A percentile compares a stretch with the other conserved stretches of the same genome.
Conservation (phyloP, 2,888 invertebrate species). For the Scaptomyza polygonia region DNA sequence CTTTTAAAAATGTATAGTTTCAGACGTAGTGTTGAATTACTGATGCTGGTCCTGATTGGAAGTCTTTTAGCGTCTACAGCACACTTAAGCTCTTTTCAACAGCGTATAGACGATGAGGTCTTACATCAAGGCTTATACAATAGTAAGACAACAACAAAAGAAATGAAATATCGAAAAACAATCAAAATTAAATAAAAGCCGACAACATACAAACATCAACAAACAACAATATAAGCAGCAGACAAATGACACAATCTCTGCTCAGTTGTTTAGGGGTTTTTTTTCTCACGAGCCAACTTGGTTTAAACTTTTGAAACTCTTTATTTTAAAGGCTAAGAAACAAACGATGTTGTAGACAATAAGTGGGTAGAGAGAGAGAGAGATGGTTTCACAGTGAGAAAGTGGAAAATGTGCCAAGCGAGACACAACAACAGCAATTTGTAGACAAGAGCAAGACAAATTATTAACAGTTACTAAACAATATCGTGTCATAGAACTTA, state of each 20-base stretch:
- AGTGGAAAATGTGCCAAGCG: neutral
- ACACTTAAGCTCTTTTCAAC: conserved; percentile 70
- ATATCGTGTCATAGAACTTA: conserved; percentile 47
- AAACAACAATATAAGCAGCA: conserved; percentile 14
- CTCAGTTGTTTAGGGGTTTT: conserved; percentile 17
- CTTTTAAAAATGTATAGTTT: no score
- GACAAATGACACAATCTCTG: conserved; percentile 65
- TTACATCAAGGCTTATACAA: conserved; percentile 55
- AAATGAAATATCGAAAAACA: conserved; percentile 55
- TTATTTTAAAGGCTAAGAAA: conserved; percentile 30
- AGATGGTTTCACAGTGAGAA: neutral
- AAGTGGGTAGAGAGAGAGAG: conserved; percentile 2
- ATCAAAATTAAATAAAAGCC: conserved; percentile 58
- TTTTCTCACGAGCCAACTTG: conserved; percentile 15
- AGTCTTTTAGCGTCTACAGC: no score
- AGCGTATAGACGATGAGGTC: conserved; percentile 43
- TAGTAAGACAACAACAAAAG: conserved; percentile 5
- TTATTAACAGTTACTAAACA: conserved; percentile 76
- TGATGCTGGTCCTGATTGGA: no score
- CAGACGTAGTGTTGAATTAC: no score
- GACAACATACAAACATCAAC: conserved; percentile 15
- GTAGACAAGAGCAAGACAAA: conserved; percentile 64
- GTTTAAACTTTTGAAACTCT: conserved; percentile 37
- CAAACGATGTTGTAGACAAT: conserved; percentile 31
- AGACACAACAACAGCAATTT: conserved; percentile 42